Evolutionary conservation across 2,888 invertebrate genomes (phyloP), one percentile per base, ranked within the genome.

Genomic region (Yponomeuta sedellus): DNA sequence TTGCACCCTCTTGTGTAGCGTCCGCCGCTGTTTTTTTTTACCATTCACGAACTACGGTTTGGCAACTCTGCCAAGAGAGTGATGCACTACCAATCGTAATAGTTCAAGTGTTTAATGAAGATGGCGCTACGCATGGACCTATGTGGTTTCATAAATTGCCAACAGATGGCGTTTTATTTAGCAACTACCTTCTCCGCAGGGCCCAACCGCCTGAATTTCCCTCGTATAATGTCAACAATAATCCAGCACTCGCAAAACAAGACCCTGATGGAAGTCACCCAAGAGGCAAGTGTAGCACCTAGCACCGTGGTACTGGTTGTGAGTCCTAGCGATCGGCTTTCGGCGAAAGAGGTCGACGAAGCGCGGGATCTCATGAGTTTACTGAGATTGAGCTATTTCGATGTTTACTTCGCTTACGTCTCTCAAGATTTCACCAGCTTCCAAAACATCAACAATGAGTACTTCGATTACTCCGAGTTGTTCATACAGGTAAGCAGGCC

Each of bases 351-450:
- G 68, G 68, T 87, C 59, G 82, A 85, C 4, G 75, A 79, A 16
- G 82, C 92, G 0, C 75, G 82, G 65, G 79, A 80, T 44, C 79
- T 92, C 1, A 86, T 93, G 82, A 70, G 73, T 8, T 79, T 90
- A 1, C 78, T 93, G 4, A 83, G 92, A 68, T 76, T 75, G 0
- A 80, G 81, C 11, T 88, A 89, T 74, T 92, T 92, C 39, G 93
- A 93, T 70, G 87, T 92, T 0, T 92, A 90, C 71, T 91, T 94
- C 68, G 81, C 92, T 0, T 93, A 92, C 71, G 81, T 91, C 0
- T 85, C 92, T 0, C 79, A 83, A 19, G 88, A 92, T 64, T 71
- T 85, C 28, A 74, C 78, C 0, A 84, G 85, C 62, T 93, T 90
- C 71, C 82, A 88, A 68, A 85, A 88, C 67, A 81, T 93, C 16